Evolutionary conservation across 2,888 invertebrate species (phyloP).

Genomic region (Drosophila falleni): DNA sequence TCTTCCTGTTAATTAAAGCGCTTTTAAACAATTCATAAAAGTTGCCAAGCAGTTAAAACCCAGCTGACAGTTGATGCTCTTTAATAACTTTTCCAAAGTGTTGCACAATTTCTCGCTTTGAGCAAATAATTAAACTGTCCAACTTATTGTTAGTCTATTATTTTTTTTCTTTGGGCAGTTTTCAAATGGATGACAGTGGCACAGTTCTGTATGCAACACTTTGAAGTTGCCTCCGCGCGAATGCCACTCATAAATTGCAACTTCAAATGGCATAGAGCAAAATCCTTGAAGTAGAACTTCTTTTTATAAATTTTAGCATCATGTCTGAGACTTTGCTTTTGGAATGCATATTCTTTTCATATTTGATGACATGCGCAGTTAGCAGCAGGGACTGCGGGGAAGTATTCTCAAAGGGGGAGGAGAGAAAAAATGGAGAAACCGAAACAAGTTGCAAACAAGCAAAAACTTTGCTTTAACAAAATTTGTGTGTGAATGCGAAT

Average conservation of each 20-base stretch:
- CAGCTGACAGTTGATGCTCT: conserved; percentile 9
- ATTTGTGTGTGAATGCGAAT: conserved; percentile 51
- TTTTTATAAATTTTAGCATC: conserved; percentile 38
- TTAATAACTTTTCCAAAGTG: conserved; percentile 16
- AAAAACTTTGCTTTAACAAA: conserved; percentile 62
- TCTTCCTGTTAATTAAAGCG: too few species aligned
- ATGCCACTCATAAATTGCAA: conserved; percentile 54
- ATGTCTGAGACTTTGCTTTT: conserved; percentile 35
- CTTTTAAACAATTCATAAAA: too few species aligned
- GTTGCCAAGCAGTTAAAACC: too few species aligned
- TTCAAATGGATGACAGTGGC: neutral
- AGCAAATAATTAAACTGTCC: conserved; percentile 33
- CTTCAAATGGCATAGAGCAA: conserved; percentile 48
- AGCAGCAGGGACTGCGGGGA: neutral
- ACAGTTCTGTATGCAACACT: conserved; percentile 2
- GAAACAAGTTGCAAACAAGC: conserved; percentile 77
- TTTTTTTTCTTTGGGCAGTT: neutral
- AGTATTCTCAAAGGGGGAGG: neutral
- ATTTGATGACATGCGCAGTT: conserved; percentile 69
- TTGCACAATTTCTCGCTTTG: conserved; percentile 7
- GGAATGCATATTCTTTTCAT: conserved; percentile 55
- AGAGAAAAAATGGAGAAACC: conserved; percentile 30
- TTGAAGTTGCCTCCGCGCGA: conserved; percentile 27
- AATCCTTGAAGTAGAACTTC: conserved; percentile 39
- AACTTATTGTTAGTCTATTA: conserved; percentile 16